phyloP scores from a whole-genome alignment of 2,113 vertebrate genomes.

The Oryctolagus cuniculus region mOryCun1.1 NC_091433.1:68160501-68161000 shows the following conservation, averaged over 20 bases:
- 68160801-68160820: constrained; percentile 97
- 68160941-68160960: constrained; percentile 77
- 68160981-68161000: background rate
- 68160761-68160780: constrained; percentile 21
- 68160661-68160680: background rate
- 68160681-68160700: background rate
- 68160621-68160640: background rate
- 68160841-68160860: constrained; percentile 91
- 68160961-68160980: background rate
- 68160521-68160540: background rate
- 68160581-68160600: background rate
- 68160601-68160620: background rate
- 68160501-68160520: background rate
- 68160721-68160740: background rate
- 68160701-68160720: background rate
- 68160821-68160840: constrained; percentile 91
- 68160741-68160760: background rate
- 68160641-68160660: background rate
- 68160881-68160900: constrained; percentile 91
- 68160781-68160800: constrained; percentile 92
- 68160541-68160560: background rate
- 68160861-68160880: constrained; percentile 91
- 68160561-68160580: background rate
- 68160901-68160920: constrained; percentile 93
- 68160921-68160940: constrained; percentile 94